Evolutionary conservation across 2,113 vertebrate species (phyloP), one percentile per base, ranked within the genome.

Genomic region (Dolichallabes microphthalmus): DNA sequence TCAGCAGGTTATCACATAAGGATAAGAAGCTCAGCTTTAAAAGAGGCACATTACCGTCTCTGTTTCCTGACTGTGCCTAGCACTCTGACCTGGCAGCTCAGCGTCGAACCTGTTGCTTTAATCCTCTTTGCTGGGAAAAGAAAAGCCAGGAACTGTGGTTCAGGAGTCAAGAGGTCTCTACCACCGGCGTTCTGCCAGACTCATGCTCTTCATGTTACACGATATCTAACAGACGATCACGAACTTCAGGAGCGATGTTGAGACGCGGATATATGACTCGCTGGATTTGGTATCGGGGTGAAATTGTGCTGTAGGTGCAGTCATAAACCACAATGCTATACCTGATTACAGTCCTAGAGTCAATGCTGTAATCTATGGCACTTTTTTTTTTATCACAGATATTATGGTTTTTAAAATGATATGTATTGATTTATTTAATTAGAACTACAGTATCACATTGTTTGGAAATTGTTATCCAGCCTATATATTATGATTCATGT

Each of bases 21-120:
- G 79, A 84, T 76, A 64, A 68, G 73, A 60, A 66, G 82, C 55
- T 84, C 64, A 61, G 78, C 85, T 76, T 83, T 86, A 76, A 86
- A 89, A 84, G 60, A 52, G 69, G 60, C 53, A 50, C 69, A 78
- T 86, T 90, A 85, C 77, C 82, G 76, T 50, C 45, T 84, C 82
- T 27, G 58, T 81, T 80, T 82, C 83, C 73, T 74, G 52, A 71
- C 58, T 68, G 39, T 58, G 85, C 53, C 78, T 75, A 68, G 85
- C 74, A 55, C 85, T 82, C 45, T 84, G 82, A 86, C 81, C 88
- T 76, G 83, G 64, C 84, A 77, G 15, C 53, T 64, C 74, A 75
- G 84, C 83, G 74, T 63, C 25, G 78, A 84, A 86, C 83, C 78
- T 86, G 86, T 82, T 86, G 89, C 85, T 84, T 45, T 89, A 89